Evolutionary conservation across 2,113 vertebrate species (phyloP).

Genomic region (Rhegmatorhina hoffmannsi): DNA sequence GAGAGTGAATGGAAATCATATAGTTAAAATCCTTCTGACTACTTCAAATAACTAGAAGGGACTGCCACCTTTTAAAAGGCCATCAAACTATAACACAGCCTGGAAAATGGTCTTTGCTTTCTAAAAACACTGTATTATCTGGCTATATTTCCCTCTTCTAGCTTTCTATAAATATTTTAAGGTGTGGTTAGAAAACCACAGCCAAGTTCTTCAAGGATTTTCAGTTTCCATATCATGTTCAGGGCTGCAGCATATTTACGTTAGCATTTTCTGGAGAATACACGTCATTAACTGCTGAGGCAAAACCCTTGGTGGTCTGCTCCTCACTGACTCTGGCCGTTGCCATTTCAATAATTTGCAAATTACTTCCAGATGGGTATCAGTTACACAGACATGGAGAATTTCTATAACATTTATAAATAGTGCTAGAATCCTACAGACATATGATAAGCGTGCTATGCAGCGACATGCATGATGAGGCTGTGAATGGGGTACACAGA

Average conservation of each 20-base stretch:
- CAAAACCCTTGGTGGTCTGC: slow-evolving; percentile 57
- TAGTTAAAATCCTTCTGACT: not conserved
- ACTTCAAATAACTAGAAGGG: not conserved
- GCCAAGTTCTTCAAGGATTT: slow-evolving; percentile 50
- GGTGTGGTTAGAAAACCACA: slow-evolving; percentile 24
- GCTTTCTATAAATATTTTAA: slow-evolving; percentile 46
- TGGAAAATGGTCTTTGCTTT: not conserved
- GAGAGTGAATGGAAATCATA: not conserved
- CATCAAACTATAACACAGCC: not conserved
- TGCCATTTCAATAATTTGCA: slow-evolving; percentile 47
- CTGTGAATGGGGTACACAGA: not conserved
- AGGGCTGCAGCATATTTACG: slow-evolving; percentile 14
- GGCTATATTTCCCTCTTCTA: slow-evolving; percentile 9
- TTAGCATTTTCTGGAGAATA: slow-evolving; percentile 62
- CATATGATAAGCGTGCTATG: not conserved
- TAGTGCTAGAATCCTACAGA: slow-evolving; percentile 37
- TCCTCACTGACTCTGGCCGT: slow-evolving; percentile 41
- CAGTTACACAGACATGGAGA: slow-evolving; percentile 44
- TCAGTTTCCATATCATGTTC: slow-evolving; percentile 37
- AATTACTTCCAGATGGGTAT: slow-evolving; percentile 78
- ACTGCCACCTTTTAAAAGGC: not conserved
- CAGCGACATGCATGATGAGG: accelerated
- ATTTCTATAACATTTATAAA: slow-evolving; percentile 64
- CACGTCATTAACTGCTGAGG: slow-evolving; percentile 64
- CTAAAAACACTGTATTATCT: slow-evolving; percentile 35